Conservation (phyloP, 2,797 vertebrate genomes). For the Crocidura indochinensis region DNA sequence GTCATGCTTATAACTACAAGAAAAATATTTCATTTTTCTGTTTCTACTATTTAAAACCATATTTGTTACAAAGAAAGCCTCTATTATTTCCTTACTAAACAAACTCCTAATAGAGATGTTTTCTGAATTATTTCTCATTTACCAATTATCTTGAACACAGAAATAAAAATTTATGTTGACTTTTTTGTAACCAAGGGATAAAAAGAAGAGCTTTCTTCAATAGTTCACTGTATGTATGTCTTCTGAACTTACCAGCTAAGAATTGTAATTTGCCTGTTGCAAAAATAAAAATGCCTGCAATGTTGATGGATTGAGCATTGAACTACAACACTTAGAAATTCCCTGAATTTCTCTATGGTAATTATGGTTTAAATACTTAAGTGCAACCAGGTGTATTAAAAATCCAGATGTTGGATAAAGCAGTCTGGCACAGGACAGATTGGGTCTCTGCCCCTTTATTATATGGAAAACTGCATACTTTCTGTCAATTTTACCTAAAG, state of each 20-base stretch:
- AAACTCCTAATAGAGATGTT: background rate
- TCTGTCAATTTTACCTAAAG: conserved; percentile 49
- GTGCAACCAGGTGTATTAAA: conserved; percentile 65
- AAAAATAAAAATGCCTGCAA: conserved; percentile 41
- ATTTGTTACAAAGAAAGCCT: background rate
- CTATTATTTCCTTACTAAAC: conserved; percentile 32
- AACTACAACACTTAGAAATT: conserved; percentile 29
- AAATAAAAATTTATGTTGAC: background rate
- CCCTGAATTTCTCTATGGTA: conserved; percentile 28
- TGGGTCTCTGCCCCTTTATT: conserved; percentile 27
- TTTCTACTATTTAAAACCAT: conserved; percentile 12
- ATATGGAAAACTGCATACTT: conserved; percentile 35
- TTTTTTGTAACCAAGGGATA: background rate
- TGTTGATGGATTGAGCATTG: conserved; percentile 28
- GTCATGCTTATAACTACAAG: background rate
- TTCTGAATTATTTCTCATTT: conserved; percentile 5
- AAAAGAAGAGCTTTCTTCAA: background rate
- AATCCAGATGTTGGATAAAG: conserved; percentile 56
- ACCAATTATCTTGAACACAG: conserved; percentile 22
- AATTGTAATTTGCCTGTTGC: background rate
- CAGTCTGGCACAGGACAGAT: background rate
- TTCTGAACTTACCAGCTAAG: background rate
- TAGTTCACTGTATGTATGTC: conserved; percentile 1
- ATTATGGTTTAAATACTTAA: conserved; percentile 47
- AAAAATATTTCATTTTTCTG: background rate